Evolutionary conservation across 2,888 invertebrate species (phyloP).

Genomic region (Chrysolina americana): DNA sequence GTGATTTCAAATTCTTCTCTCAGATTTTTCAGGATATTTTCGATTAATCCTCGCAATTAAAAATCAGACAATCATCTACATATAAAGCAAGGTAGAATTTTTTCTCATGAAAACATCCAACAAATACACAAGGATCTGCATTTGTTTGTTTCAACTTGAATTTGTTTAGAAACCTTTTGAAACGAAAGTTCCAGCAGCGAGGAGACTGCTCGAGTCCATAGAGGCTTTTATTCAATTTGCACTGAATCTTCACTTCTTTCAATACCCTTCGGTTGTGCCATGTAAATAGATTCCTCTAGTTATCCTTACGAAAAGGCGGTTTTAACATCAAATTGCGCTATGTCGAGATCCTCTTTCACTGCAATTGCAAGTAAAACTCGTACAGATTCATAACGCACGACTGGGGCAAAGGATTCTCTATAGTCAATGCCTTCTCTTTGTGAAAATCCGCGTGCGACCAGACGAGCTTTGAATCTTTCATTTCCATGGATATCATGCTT

Average conservation of each 20-base stretch:
- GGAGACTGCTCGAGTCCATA: conserved; percentile 9
- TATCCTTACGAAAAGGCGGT: not conserved
- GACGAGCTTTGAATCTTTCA: conserved; percentile 27
- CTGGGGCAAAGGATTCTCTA: conserved; percentile 11
- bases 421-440: conserved; percentile 9
- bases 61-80: too few relatives aligned
- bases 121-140: not conserved
- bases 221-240: not conserved
- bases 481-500: not conserved
- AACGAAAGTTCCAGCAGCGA: not conserved
- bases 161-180: not conserved
- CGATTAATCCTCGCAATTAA: too few relatives aligned
- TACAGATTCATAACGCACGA: too few relatives aligned
- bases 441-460: conserved; percentile 24
- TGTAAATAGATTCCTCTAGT: not conserved
- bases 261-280: not conserved
- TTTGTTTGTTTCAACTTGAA: conserved; percentile 12
- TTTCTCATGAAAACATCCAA: too few relatives aligned
- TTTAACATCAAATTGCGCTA: not conserved
- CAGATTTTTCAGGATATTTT: too few relatives aligned
- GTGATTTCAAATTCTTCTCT: too few relatives aligned
- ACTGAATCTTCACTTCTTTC: not conserved
- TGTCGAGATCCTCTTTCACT: not conserved
- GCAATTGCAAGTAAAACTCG: not conserved
- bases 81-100: too few relatives aligned